Percentiles rank a stretch among this genome's conserved stretches.
Evolutionary conservation across 2,888 invertebrate species (phyloP).

Genomic region (Agrochola lota): DNA sequence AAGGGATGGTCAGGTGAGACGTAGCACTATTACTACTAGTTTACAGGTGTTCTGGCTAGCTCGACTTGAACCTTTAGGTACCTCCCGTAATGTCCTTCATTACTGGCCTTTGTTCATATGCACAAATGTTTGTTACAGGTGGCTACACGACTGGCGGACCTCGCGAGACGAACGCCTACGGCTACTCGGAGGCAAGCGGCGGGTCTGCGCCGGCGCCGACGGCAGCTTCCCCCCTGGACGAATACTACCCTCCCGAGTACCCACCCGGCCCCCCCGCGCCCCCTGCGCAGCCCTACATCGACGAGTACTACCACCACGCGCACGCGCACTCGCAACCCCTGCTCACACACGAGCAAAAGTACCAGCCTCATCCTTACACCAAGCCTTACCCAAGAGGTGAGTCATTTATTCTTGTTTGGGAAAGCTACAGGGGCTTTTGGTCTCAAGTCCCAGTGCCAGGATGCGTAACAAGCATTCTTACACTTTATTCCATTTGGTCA

Average conservation of each 20-base stretch:
- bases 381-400: conserved; percentile 94
- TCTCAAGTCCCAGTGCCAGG: neutral
- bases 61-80: neutral
- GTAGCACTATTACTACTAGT: neutral
- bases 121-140: conserved; percentile 77
- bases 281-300: conserved; percentile 91
- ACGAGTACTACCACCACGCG: conserved; percentile 94
- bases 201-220: conserved; percentile 81
- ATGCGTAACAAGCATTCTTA: neutral
- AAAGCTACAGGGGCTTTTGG: neutral
- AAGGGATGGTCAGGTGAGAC: neutral
- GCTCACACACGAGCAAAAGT: conserved; percentile 92
- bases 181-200: conserved; percentile 85
- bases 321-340: conserved; percentile 92
- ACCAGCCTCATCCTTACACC: conserved; percentile 92
- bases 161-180: conserved; percentile 88
- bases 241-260: conserved; percentile 88
- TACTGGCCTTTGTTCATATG: neutral
- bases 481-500: neutral
- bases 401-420: conserved; percentile 53
- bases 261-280: conserved; percentile 87
- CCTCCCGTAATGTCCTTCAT: neutral
- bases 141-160: conserved; percentile 91
- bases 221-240: conserved; percentile 89
- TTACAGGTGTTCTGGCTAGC: neutral